phyloP scores from a whole-genome alignment of 1,140 invertebrate species.

The Bombyx mandarina region DNA sequence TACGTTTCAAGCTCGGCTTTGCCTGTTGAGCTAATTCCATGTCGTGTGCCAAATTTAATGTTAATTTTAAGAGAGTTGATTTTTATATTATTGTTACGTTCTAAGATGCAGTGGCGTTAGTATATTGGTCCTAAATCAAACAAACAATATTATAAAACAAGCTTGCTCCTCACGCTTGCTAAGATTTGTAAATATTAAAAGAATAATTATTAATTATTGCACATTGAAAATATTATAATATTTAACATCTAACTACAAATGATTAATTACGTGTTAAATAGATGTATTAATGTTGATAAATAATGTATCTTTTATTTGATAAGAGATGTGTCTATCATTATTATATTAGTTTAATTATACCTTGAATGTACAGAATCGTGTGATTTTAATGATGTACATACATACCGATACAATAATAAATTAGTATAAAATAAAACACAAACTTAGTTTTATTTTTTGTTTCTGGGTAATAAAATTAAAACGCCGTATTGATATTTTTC shows the following conservation, averaged over 20 bases:
- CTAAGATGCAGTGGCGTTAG: too few relatives aligned
- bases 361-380: conserved; percentile 47
- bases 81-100: too few relatives aligned
- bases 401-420: conserved; percentile 43
- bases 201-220: conserved; percentile 30
- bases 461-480: too few relatives aligned
- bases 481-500: too few relatives aligned
- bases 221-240: conserved; percentile 30
- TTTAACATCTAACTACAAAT: not conserved
- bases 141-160: conserved; percentile 6
- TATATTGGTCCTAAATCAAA: too few relatives aligned
- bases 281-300: conserved; percentile 19
- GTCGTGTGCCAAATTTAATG: too few relatives aligned
- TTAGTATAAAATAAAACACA: conserved; percentile 44
- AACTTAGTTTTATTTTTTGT: too few relatives aligned
- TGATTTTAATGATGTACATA: conserved; percentile 59
- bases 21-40: too few relatives aligned
- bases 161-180: conserved; percentile 60
- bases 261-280: conserved; percentile 3
- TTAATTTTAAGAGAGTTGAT: too few relatives aligned
- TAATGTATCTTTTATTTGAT: conserved; percentile 57
- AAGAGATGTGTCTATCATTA: conserved; percentile 48
- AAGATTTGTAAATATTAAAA: conserved; percentile 49
- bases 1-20: too few relatives aligned
- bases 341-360: conserved; percentile 21